Evolutionary conservation across 2,113 vertebrate species (phyloP), one percentile per base, ranked within the genome.

Genomic region (Neodontobutis hainanensis): DNA sequence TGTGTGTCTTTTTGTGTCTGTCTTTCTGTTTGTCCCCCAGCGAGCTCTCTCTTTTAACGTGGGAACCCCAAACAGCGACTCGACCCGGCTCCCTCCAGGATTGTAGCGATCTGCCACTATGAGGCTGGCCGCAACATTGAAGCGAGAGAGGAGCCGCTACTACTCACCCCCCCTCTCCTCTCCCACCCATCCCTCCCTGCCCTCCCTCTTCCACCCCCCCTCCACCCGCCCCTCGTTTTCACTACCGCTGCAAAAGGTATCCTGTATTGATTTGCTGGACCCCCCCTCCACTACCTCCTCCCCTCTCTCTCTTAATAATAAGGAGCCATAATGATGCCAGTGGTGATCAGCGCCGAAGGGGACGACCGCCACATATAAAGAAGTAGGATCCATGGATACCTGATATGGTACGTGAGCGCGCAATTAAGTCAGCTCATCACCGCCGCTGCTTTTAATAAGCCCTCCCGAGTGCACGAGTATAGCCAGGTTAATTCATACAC

Each of bases 71-170:
- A 87, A 81, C 88, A 86, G 91, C 90, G 83, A 89, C 79, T 89
- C 90, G 91, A 90, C 87, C 91, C 86, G 89, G 87, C 90, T 92
- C 91, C 91, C 91, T 93, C 91, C 92, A 88, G 85, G 88, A 87
- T 90, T 90, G 85, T 87, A 90, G 92, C 91, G 88, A 91, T 92
- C 89, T 92, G 92, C 87, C 88, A 91, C 91, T 85, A 87, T 32
- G 51, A 53, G 86, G 89, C 89, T 91, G 92, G 80, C 92, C 88
- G 91, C 91, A 91, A 92, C 91, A 92, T 91, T 89, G 91, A 92
- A 80, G 89, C 91, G 89, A 90, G 86, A 88, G 87, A 88, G 87
- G 79, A 89, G 74, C 89, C 87, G 91, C 89, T 92, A 92, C 92
- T 91, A 92, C 92, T 90, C 91, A 88, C 92, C 83, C 85, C 73